Base-by-base conservation (phyloP, 2,113 vertebrate species). In the Pollachius pollachius region DNA sequence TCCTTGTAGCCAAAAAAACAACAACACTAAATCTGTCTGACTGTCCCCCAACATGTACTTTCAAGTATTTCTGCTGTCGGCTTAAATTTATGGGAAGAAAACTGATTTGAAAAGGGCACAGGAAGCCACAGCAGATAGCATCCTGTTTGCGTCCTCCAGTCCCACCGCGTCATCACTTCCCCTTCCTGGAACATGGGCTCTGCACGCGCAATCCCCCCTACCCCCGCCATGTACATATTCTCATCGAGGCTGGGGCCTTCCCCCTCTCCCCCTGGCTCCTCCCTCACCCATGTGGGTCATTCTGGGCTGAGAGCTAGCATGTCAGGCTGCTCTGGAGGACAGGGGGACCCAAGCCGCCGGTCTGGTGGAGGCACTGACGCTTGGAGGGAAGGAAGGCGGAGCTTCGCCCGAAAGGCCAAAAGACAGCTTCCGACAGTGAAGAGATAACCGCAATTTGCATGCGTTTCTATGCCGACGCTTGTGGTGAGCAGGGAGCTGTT, bases 131-230 rank as follows among this genome's bases (percentile, higher is more conserved):
- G 82, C 81, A 91, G 83, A 87, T 79, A 72, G 84, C 91, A 91
- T 93, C 92, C 91, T 93, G 92, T 93, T 91, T 93, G 87, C 67
- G 80, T 84, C 80, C 81, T 89, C 86, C 79, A 23, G 69, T 85
- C 86, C 86, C 87, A 82, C 83, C 85, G 80, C 86, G 77, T 91
- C 90, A 93, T 76, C 76, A 82, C 85, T 92, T 92, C 90, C 90
- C 81, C 89, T 89, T 92, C 89, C 91, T 90, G 90, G 90, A 91
- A 87, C 41, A 90, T 85, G 84, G 84, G 80, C 76, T 48, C 11
- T 48, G 41, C 41, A 48, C 41, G 8, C 41, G 41, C 41, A 48
- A 6, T 41, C 41, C 41, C 41, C 41, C 41, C 41, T 37, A 7
- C 41, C 41, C 41, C 41, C 75, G 69, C 86, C 80, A 89, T 89